Evolutionary conservation across 2,113 vertebrate genomes (phyloP), one percentile per base, ranked within the genome.

Genomic region (Pao palembangensis): DNA sequence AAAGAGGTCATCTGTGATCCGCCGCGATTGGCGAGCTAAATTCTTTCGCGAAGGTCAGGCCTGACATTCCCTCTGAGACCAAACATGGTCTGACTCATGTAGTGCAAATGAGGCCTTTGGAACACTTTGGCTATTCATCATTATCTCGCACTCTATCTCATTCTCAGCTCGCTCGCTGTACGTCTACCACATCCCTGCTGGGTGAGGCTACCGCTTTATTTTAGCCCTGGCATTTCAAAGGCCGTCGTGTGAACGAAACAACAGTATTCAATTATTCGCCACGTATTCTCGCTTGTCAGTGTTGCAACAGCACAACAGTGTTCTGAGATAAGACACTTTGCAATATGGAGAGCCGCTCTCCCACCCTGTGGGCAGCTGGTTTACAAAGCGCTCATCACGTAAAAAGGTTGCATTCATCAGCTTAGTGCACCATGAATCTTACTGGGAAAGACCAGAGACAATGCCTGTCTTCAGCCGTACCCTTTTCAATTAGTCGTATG

Each of bases 101-200:
- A 60, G 84, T 84, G 84, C 85, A 85, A 91, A 86, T 83, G 83
- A 84, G 86, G 74, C 78, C 80, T 85, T 71, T 72, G 80, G 87
- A 84, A 85, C 80, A 83, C 73, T 71, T 71, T 61, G 63, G 69
- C 82, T 70, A 88, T 87, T 88, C 86, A 86, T 73, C 58, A 82
- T 75, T 72, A 77, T 85, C 46, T 79, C 70, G 15, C 49, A 38
- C 34, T 38, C 51, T 75, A 89, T 91, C 89, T 84, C 68, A 8
- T 64, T 73, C 61, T 71, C 67, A 69, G 71, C 86, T 85, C 85
- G 85, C 71, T 64, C 56, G 65, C 62, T 49, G 77, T 80, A 77
- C 83, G 55, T 84, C 78, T 73, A 69, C 55, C 75, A 82, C 75
- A 76, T 82, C 84, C 66, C 75, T 78, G 61, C 79, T 55, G 62